These are phyloP conservation scores for Syngnathus acus DNA, from an alignment of 2,797 vertebrate species.

Conservation along the genomic window DNA sequence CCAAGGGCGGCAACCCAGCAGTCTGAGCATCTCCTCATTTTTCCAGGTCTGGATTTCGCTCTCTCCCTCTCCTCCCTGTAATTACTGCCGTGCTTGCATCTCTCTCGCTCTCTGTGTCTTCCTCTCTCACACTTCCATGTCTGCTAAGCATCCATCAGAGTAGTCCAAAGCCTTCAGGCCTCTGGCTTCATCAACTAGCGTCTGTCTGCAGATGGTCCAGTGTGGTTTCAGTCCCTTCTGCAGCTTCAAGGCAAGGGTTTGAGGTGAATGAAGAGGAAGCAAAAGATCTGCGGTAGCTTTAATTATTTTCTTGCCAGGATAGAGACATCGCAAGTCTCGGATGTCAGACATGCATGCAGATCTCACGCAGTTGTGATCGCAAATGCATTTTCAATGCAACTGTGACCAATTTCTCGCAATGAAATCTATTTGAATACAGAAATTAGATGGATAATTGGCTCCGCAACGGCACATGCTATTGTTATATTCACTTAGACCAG, in stretches of 20 bases:
- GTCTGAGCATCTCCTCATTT: slow-evolving; percentile 54
- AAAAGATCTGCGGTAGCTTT: neutral
- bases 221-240: slow-evolving; percentile 49
- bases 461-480: neutral
- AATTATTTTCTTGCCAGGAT: slow-evolving; percentile 30
- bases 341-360: neutral
- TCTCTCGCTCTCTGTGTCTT: slow-evolving; percentile 10
- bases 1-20: slow-evolving; percentile 62
- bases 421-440: neutral
- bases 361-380: neutral
- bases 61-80: slow-evolving; percentile 58
- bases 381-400: neutral
- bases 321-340: slow-evolving; percentile 33
- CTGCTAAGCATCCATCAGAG: slow-evolving; percentile 28
- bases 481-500: neutral
- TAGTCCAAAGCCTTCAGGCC: slow-evolving; percentile 42
- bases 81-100: slow-evolving; percentile 56
- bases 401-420: neutral
- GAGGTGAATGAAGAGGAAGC: neutral
- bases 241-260: slow-evolving; percentile 35
- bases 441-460: neutral
- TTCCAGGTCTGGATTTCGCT: slow-evolving; percentile 42
- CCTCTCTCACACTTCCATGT: slow-evolving; percentile 9
- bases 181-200: slow-evolving; percentile 42
- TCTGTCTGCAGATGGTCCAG: slow-evolving; percentile 65